A percentile compares a stretch with the other conserved stretches of the same genome.
Conservation (phyloP, 2,113 vertebrate genomes). For the Montifringilla adamsi region DNA sequence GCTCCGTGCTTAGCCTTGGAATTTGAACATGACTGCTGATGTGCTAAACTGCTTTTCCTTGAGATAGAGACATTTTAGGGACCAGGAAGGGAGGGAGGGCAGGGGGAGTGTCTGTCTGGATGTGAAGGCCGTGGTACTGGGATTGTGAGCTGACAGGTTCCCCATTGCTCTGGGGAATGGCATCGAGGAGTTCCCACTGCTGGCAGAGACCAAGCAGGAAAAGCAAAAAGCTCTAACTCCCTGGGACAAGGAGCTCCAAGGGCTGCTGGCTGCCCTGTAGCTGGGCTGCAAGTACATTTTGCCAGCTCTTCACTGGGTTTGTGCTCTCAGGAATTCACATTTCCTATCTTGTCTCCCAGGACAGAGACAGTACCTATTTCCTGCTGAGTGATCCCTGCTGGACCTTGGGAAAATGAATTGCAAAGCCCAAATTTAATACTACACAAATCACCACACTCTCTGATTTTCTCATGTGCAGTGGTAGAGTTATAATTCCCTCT, state of each 20-base stretch:
- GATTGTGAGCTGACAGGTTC: conserved; percentile 22
- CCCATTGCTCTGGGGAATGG: neutral
- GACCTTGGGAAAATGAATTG: neutral
- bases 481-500: neutral
- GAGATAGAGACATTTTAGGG: conserved; percentile 41
- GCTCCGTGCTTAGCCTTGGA: conserved; percentile 58
- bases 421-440: neutral
- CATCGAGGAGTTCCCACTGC: neutral
- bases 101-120: neutral
- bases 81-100: neutral
- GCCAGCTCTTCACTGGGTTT: neutral
- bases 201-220: neutral
- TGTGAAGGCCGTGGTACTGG: neutral
- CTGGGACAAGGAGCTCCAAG: neutral
- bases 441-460: neutral
- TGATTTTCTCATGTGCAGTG: neutral
- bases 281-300: neutral
- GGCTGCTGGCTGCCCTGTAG: neutral
- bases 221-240: neutral
- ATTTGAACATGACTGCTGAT: conserved; percentile 61
- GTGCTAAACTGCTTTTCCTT: conserved; percentile 1
- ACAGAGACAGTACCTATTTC: neutral
- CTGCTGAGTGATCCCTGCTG: neutral
- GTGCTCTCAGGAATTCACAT: neutral
- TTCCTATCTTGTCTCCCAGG: neutral